Evolutionary conservation across 2,113 vertebrate species (phyloP), one percentile per base, ranked within the genome.

Genomic region (Eupsittula cactorum): DNA sequence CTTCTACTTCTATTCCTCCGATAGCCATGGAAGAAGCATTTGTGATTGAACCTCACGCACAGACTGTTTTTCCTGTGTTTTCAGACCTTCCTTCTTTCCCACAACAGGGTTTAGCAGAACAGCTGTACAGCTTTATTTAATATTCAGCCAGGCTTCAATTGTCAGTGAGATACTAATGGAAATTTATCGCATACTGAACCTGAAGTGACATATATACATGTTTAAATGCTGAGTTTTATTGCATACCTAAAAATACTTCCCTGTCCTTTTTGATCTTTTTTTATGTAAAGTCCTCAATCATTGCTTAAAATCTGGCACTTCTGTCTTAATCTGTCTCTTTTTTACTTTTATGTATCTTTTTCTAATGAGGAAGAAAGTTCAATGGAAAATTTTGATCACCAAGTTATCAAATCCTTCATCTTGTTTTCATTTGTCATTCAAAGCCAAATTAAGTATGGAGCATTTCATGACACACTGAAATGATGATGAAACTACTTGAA

Each of bases 171-270:
- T 84, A 88, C 78, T 88, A 89, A 83, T 87, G 70, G 88, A 85
- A 97, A 95, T 95, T 47, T 90, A 94, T 96, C 60, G 18, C 74
- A 59, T 1, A 3, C 69, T 84, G 82, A 95, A 90, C 70, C 29
- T 18, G 0, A 92, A 90, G 69, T 93, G 91, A 73, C 65, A 50
- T 82, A 53, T 84, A 77, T 91, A 70, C 93, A 82, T 93, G 85
- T 87, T 95, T 87, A 95, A 95, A 91, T 75, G 67, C 63, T 74
- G 28, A 92, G 73, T 53, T 81, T 95, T 93, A 95, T 93, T 95
- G 59, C 76, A 29, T 47, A 77, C 76, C 64, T 94, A 76, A 95
- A 92, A 86, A 80, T 94, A 94, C 65, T 85, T 91, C 55, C 21
- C 24, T 92, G 81, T 86, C 81, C 77, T 93, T 95, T 92, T 87